Evolutionary conservation across 2,113 vertebrate genomes (phyloP), one percentile per base, ranked within the genome.

Genomic region (Crypturellus undulatus): DNA sequence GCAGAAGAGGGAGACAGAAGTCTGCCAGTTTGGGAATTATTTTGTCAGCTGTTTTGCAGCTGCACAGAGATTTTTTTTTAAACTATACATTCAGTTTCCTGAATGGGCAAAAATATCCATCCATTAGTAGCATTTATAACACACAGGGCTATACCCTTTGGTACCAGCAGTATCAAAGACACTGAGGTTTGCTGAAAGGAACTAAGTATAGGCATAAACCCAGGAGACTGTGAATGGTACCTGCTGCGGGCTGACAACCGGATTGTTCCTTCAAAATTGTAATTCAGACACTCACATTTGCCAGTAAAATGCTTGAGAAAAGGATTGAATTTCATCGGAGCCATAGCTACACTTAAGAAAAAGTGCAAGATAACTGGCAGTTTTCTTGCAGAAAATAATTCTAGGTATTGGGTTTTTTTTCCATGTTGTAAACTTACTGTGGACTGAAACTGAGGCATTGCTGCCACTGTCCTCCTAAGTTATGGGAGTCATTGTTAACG

Each of bases 261-360:
- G 60, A 30, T 56, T 56, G 9, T 30, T 30, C 54, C 54, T 56
- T 56, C 28, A 28, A 56, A 56, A 56, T 56, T 56, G 16, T 56
- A 5, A 4, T 22, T 24, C 7, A 1, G 24, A 62, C n/a, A 38
- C 4, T 36, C 0, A 3, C 11, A 17, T 36, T 42, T 34, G 21
- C 45, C 67, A 62, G 20, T 8, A 6, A 75, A 49, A 10, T 1
- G 8, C 56, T 3, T n/a, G 54, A 69, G 47, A 47, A n/a, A 84
- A 24, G 2, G 40, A 40, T 19, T 42, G 68, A 56, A 56, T 1
- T 42, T 40, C 6, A 58, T 32, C 25, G 43, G 25, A 75, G 24
- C 36, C 2, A 3, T 21, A 24, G 2, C 24, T 40, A 10, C 5
- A 26, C n/a, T 11, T 36, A 5, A 69, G 67, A 43, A 18, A 49